These are phyloP conservation scores for Camptogramma bilineatum DNA, from an alignment of 2,888 invertebrate species.

Conservation along the genomic window DNA sequence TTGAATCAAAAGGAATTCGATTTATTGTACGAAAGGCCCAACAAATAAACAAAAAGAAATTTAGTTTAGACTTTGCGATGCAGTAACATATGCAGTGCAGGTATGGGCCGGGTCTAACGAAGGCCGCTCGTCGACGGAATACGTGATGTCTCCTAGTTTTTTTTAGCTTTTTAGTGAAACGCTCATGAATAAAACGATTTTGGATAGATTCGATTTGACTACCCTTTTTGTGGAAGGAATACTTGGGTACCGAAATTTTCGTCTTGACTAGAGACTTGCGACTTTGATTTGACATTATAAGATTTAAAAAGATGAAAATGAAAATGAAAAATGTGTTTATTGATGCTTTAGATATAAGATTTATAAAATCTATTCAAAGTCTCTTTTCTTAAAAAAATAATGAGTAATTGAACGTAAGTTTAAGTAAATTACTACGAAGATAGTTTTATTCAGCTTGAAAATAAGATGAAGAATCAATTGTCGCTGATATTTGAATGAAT, in stretches of 20 bases:
- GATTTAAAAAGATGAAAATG: no score
- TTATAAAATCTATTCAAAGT: not conserved
- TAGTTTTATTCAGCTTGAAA: not conserved
- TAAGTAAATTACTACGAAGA: no score
- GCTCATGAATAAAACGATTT: constrained; percentile 53
- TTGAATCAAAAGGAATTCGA: constrained; percentile 81
- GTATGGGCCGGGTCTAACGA: constrained; percentile 80
- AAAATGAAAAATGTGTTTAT: no score
- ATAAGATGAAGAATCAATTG: not conserved
- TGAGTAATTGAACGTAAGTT: no score
- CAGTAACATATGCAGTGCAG: constrained; percentile 83
- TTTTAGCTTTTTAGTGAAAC: constrained; percentile 40
- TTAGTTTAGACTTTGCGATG: constrained; percentile 69
- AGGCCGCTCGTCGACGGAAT: constrained; percentile 73
- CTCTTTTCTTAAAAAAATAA: not conserved
- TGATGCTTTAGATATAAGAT: no score
- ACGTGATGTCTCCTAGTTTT: constrained; percentile 73
- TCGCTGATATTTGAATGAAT: constrained; percentile 10
- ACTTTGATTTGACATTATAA: no score
- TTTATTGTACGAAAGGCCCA: constrained; percentile 75
- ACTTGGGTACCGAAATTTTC: not conserved
- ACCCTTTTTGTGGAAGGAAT: constrained; percentile 22
- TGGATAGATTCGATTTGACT: constrained; percentile 39
- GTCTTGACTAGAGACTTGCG: no score
- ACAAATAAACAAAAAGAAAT: constrained; percentile 77